phyloP scores from a whole-genome alignment of 2,888 invertebrate species.

The Dendrolimus houi region DNA sequence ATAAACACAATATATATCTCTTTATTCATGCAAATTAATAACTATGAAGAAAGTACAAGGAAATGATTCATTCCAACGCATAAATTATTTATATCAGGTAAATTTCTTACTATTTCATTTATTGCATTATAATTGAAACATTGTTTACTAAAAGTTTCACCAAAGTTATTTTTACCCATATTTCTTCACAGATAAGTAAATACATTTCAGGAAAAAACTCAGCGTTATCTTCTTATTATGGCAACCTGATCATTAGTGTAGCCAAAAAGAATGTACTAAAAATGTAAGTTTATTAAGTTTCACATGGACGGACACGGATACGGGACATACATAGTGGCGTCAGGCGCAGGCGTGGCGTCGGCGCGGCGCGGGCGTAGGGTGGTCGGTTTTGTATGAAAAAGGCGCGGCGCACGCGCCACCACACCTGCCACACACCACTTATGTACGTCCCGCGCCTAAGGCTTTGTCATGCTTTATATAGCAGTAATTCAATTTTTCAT shows the following conservation, averaged over 20 bases:
- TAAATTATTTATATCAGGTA: conserved; percentile 83
- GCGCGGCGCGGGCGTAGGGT: too few species aligned
- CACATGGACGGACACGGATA: too few species aligned
- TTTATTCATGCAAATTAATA: too few species aligned
- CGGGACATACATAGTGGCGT: too few species aligned
- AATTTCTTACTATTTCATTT: conserved; percentile 6
- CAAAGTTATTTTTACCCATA: not conserved
- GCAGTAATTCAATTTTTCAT: too few species aligned
- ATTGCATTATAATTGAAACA: not conserved
- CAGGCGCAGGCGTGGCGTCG: too few species aligned
- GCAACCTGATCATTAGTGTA: conserved; percentile 69
- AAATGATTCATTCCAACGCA: conserved; percentile 81
- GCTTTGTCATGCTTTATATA: too few species aligned
- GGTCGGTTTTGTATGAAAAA: too few species aligned
- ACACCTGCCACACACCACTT: too few species aligned
- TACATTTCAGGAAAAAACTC: conserved; percentile 47
- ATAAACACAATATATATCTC: too few species aligned
- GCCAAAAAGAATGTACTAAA: conserved; percentile 78
- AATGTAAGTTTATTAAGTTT: conserved; percentile 74
- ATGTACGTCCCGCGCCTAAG: too few species aligned
- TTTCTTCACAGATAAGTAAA: conserved; percentile 65
- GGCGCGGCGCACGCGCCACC: too few species aligned
- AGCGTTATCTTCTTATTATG: conserved; percentile 71
- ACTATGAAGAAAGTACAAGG: conserved; percentile 75
- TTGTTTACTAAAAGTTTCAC: not conserved